Percentiles rank a stretch among this genome's conserved stretches.
Conservation (phyloP, 2,888 invertebrate species). For the Amaurobius ferox region DNA sequence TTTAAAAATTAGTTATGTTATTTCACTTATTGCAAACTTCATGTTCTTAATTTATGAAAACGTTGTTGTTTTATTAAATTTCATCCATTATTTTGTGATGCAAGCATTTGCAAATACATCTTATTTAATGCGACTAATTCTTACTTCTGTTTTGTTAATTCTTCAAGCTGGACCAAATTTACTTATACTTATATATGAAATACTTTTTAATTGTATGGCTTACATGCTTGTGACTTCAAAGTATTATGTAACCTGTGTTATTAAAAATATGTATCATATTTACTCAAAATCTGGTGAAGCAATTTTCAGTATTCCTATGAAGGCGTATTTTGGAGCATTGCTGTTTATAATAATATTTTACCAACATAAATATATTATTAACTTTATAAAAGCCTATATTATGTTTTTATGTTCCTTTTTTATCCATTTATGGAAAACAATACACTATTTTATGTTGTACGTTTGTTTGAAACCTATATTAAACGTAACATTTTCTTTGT, state of each 20-base stretch:
- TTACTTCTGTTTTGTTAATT: conserved; percentile 38
- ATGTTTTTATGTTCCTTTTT: neutral
- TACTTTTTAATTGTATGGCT: too few relatives aligned
- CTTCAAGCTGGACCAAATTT: conserved; percentile 50
- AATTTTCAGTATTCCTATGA: conserved; percentile 25
- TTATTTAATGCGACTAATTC: conserved; percentile 31
- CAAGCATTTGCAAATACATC: neutral
- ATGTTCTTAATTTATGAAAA: neutral
- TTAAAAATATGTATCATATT: neutral
- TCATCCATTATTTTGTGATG: neutral
- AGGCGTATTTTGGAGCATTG: conserved; percentile 46
- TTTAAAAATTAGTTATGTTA: neutral
- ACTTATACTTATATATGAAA: conserved; percentile 26
- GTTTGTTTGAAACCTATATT: neutral
- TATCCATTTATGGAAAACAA: neutral
- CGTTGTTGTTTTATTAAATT: neutral
- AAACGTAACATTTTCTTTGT: neutral
- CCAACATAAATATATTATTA: neutral
- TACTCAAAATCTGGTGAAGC: neutral
- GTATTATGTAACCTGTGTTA: too few relatives aligned
- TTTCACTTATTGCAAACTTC: neutral
- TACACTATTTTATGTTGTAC: neutral
- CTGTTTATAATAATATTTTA: conserved; percentile 23
- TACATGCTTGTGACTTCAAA: too few relatives aligned
- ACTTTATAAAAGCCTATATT: neutral